Conservation (phyloP, 2,113 vertebrate species). For the Pandion haliaetus region DNA sequence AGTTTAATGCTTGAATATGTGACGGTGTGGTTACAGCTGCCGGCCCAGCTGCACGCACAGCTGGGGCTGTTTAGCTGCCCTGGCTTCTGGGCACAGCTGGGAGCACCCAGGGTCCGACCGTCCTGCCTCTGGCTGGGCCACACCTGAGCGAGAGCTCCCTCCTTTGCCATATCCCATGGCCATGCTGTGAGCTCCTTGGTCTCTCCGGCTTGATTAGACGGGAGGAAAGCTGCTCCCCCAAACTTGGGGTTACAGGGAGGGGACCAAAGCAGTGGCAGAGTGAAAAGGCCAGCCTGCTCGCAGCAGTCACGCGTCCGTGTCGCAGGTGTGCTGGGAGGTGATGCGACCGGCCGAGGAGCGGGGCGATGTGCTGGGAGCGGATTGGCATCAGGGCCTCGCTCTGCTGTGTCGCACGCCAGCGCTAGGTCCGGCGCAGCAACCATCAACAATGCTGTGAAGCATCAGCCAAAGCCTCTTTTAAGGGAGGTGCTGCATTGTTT, state of each 20-base stretch:
- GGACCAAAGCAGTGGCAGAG: neutral
- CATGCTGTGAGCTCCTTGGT: neutral
- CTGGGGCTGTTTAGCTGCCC: neutral
- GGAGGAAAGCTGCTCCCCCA: neutral
- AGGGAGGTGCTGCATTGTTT: neutral
- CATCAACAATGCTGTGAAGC: rapidly evolving
- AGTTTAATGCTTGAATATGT: rapidly evolving
- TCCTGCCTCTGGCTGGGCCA: neutral
- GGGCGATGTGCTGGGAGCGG: rapidly evolving
- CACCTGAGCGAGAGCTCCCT: too few relatives aligned
- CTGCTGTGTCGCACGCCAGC: neutral
- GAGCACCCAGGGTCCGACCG: too few relatives aligned
- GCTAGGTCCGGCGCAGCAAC: rapidly evolving
- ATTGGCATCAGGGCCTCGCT: neutral
- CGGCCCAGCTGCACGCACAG: neutral
- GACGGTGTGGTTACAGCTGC: neutral
- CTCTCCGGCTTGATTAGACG: neutral
- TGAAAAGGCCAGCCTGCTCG: neutral
- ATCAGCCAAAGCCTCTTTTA: neutral
- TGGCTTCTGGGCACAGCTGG: neutral
- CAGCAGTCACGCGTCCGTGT: neutral
- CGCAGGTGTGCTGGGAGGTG: neutral
- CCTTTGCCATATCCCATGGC: neutral
- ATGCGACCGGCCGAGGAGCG: neutral
- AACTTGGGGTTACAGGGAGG: rapidly evolving